Base-by-base conservation (phyloP, 1,140 invertebrate species). In the Macrobrachium rosenbergii region DNA sequence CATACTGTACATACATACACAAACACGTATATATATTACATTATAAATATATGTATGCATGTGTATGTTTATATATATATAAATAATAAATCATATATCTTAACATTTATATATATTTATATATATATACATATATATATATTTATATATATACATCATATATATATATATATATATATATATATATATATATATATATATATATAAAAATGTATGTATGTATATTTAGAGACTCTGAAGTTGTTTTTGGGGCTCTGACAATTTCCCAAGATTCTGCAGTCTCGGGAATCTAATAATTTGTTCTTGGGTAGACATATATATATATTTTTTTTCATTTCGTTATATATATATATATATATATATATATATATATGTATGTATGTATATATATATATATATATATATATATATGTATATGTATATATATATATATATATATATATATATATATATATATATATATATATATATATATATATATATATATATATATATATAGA, bases 341-440 rank as follows among this genome's bases (percentile, higher is more conserved):
- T n/a, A 52, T 52, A 52, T 52, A 52, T 69, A 69, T 69, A 21
- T 69, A 69, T 69, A 69, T 69, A 69, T 69, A 69, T 69, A 69
- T 69, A 69, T 69, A 69, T 69, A n/a, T n/a, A 69, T 69, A n/a
- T n/a, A 69, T 69, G n/a, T 69, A n/a, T 69, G n/a, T 69, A n/a
- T 69, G 28, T 69, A n/a, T 69, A 69, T 69, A 69, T 69, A 69
- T 69, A 69, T 69, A 69, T 69, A 69, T 69, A 69, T 69, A 69
- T 69, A 69, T 69, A 69, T 69, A 69, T n/a, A 69, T n/a, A 69
- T n/a, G 2, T 69, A 69, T n/a, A 69, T n/a, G 7, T 19, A 69
- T 69, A 69, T n/a, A 69, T 69, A n/a, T n/a, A 69, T n/a, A n/a
- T n/a, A 69, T n/a, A 69, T n/a, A 69, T n/a, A 69, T 69, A 69